Conservation (phyloP, 2,888 invertebrate species). For the Microplitis manilae region DNA sequence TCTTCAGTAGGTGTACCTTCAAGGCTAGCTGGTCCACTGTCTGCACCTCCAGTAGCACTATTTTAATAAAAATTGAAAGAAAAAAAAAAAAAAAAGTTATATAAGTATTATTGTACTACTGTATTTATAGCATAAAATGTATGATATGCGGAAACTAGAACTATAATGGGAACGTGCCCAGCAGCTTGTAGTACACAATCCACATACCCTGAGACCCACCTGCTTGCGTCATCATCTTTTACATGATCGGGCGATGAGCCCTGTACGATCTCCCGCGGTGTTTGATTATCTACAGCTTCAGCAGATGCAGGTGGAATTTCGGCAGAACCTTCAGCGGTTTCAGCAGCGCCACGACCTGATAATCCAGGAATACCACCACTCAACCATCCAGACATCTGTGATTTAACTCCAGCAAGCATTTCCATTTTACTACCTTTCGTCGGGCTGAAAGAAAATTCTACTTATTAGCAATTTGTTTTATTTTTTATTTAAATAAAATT, state of each 20-base stretch:
- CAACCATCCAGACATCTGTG: conserved; percentile 87
- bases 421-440: conserved; percentile 83
- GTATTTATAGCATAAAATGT: neutral
- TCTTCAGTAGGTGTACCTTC: conserved; percentile 86
- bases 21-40: conserved; percentile 86
- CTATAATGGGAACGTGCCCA: conserved; percentile 41
- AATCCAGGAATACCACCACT: conserved; percentile 85
- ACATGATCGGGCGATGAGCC: conserved; percentile 68
- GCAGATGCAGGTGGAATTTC: conserved; percentile 72
- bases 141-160: conserved; percentile 39
- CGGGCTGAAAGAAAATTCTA: conserved; percentile 74
- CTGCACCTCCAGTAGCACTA: conserved; percentile 93
- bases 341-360: conserved; percentile 72
- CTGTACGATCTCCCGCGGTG: conserved; percentile 67
- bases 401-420: conserved; percentile 89
- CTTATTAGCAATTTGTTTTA: neutral
- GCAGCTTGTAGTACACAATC: conserved; percentile 55
- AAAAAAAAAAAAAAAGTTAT: conserved; percentile 19
- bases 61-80: conserved; percentile 34
- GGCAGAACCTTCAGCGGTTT: conserved; percentile 66
- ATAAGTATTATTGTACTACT: conserved; percentile 20
- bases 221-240: conserved; percentile 88
- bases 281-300: conserved; percentile 65
- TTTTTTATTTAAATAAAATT: conserved; percentile 2
- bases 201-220: conserved; percentile 66